These are phyloP conservation scores for Cyanocitta stelleri DNA, from an alignment of 2,113 vertebrate genomes.

Conservation along the genomic window DNA sequence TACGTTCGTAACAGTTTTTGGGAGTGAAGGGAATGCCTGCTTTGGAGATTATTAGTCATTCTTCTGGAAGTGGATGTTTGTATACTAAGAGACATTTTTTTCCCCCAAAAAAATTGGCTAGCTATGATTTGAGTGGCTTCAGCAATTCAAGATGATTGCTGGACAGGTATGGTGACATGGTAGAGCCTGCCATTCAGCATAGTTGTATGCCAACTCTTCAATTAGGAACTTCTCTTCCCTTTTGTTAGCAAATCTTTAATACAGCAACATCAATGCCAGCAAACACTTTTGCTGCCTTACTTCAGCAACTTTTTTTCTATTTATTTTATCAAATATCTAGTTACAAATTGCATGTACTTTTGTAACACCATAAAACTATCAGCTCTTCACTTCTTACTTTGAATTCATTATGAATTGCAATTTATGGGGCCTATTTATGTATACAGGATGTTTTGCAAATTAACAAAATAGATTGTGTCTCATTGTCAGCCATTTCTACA, in stretches of 20 bases:
- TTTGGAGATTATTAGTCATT: background rate
- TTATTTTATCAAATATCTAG: background rate
- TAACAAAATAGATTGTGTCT: background rate
- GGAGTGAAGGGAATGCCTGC: background rate
- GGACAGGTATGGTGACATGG: background rate
- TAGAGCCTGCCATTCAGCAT: background rate
- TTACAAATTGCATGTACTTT: background rate
- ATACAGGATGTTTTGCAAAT: background rate
- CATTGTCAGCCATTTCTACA: background rate
- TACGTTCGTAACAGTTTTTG: background rate
- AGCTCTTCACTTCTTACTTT: background rate
- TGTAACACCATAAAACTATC: background rate
- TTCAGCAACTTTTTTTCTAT: background rate
- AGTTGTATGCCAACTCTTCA: background rate
- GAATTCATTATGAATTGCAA: background rate
- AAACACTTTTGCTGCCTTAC: background rate
- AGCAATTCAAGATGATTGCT: background rate
- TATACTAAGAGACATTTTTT: background rate
- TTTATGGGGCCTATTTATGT: background rate
- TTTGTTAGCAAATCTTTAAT: background rate
- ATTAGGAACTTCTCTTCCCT: background rate
- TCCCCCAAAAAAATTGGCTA: fast-evolving
- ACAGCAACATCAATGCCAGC: background rate
- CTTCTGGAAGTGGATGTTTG: background rate
- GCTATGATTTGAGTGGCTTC: background rate